phyloP scores from a whole-genome alignment of 2,113 vertebrate genomes.

The Lipophrys pholis region DNA sequence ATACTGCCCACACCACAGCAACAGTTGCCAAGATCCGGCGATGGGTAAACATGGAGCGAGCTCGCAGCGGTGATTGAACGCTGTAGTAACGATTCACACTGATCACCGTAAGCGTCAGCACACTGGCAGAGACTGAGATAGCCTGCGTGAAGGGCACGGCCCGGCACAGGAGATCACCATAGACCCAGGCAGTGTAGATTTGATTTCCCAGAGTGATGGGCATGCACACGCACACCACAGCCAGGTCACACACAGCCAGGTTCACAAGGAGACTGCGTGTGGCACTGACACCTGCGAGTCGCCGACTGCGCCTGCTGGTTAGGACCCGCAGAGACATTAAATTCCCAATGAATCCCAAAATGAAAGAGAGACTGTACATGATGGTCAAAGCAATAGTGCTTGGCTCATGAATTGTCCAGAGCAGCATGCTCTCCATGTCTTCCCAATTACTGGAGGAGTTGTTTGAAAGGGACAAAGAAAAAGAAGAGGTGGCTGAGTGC shows the following conservation, averaged over 20 bases:
- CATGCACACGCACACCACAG: constrained; percentile 94
- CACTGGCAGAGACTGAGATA: constrained; percentile 89
- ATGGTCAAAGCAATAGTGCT: constrained; percentile 86
- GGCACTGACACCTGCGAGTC: constrained; percentile 85
- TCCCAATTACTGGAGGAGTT: constrained; percentile 70
- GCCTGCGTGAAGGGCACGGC: constrained; percentile 92
- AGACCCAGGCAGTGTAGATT: constrained; percentile 93
- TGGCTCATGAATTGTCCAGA: constrained; percentile 88
- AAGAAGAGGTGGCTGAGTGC: constrained; percentile 37
- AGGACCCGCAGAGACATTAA: constrained; percentile 90
- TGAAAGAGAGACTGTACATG: constrained; percentile 90
- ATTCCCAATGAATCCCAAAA: constrained; percentile 90
- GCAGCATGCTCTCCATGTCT: constrained; percentile 87
- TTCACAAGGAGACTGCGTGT: constrained; percentile 91
- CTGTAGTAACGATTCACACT: constrained; percentile 92
- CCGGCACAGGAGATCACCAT: constrained; percentile 90
- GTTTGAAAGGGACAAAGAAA: constrained; percentile 61
- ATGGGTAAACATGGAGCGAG: constrained; percentile 90
- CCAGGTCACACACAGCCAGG: constrained; percentile 91
- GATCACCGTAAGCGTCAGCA: constrained; percentile 91
- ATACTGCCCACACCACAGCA: constrained; percentile 88
- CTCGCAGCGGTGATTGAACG: constrained; percentile 88
- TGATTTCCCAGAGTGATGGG: constrained; percentile 90
- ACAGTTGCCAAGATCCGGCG: constrained; percentile 87
- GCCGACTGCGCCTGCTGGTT: constrained; percentile 80